Evolutionary conservation across 37 sponge, comb jelly and placozoan genomes (phyloP).

Genomic region (Dysidea cf. avara): DNA sequence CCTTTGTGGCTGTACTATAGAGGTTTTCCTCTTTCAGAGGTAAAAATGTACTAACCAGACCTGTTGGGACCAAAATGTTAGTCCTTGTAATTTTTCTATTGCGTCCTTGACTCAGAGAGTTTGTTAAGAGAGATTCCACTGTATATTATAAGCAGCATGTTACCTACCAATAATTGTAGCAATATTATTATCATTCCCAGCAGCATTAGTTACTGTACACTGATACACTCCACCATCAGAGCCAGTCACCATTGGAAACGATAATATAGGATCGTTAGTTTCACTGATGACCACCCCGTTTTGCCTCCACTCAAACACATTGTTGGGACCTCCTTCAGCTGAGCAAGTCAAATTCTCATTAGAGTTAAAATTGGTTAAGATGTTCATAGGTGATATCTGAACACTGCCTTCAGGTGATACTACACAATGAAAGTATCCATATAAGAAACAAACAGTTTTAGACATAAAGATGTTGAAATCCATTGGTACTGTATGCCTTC

Average conservation of each 20-base stretch:
- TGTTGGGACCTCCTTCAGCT: constrained; percentile 56
- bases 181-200: constrained; percentile 12
- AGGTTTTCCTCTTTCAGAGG: too few species aligned
- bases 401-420: too few species aligned
- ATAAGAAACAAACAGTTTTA: background rate
- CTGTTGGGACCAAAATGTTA: too few species aligned
- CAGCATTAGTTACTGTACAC: constrained; percentile 63
- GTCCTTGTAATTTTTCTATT: too few species aligned
- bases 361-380: background rate
- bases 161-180: background rate
- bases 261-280: background rate
- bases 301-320: constrained; percentile 8
- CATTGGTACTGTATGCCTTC: too few species aligned
- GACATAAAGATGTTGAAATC: too few species aligned
- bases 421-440: constrained; percentile 38
- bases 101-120: too few species aligned
- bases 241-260: constrained; percentile 5
- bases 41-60: too few species aligned
- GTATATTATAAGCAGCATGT: too few species aligned
- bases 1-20: too few species aligned
- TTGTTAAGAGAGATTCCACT: too few species aligned
- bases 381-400: constrained; percentile 4
- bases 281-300: background rate
- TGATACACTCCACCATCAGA: constrained; percentile 60
- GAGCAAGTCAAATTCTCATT: constrained; percentile 34